Conservation (phyloP, 2,797 vertebrate genomes). For the Sternotherus odoratus region DNA sequence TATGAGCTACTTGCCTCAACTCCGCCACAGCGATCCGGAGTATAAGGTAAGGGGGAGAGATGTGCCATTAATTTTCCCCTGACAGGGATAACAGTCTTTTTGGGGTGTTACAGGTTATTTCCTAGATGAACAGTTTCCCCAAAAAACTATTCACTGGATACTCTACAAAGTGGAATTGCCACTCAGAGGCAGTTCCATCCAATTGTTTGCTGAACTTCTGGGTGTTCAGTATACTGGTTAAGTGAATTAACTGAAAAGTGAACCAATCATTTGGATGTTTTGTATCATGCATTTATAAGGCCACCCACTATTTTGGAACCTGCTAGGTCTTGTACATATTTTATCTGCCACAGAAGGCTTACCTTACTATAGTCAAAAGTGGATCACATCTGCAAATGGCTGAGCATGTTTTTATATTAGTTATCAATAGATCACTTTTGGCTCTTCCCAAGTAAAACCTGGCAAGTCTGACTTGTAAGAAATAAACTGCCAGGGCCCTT, state of each 20-base stretch:
- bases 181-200: rapidly evolving
- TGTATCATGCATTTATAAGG: not conserved
- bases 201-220: not conserved
- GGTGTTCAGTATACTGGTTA: not conserved
- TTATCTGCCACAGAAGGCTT: not conserved
- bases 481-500: conserved; percentile 32
- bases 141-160: not conserved
- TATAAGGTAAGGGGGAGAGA: too few relatives aligned
- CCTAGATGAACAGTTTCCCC: not conserved
- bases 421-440: conserved; percentile 7
- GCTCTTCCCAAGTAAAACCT: conserved; percentile 42
- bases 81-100: not conserved
- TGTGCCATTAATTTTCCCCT: not conserved
- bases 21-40: too few relatives aligned
- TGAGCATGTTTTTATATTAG: conserved; percentile 15
- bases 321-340: not conserved
- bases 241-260: not conserved
- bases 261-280: not conserved
- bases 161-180: not conserved
- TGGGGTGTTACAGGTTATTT: not conserved
- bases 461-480: conserved; percentile 53
- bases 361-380: conserved; percentile 60
- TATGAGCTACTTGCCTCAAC: too few relatives aligned
- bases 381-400: conserved; percentile 37
- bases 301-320: not conserved